These are phyloP conservation scores for Ceyx cyanopectus DNA, from an alignment of 2,113 vertebrate species.

Conservation along the genomic window DNA sequence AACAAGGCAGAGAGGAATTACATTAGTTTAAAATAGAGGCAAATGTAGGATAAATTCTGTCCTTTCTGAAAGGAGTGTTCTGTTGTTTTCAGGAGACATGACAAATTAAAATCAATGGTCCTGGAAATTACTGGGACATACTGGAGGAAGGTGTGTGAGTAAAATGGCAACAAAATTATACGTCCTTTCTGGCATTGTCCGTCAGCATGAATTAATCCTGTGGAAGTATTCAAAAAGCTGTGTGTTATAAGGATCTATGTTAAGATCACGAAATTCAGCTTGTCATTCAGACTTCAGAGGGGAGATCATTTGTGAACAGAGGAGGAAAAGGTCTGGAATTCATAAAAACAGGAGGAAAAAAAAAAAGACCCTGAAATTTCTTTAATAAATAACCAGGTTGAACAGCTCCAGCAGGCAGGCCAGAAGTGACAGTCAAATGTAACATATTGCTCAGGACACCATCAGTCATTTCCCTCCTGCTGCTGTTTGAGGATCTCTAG, in stretches of 20 bases:
- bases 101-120: background rate
- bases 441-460: conserved; percentile 17
- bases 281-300: conserved; percentile 44
- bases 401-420: conserved; percentile 27
- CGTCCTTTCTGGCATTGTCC: background rate
- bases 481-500: conserved; percentile 30
- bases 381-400: background rate
- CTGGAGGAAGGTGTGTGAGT: background rate
- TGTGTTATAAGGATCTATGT: background rate
- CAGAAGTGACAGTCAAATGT: conserved; percentile 30
- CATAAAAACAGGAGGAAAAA: background rate
- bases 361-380: background rate
- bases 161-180: conserved; percentile 1
- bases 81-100: background rate
- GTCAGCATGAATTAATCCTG: background rate
- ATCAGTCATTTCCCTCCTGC: conserved; percentile 15
- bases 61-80: background rate
- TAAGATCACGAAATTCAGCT: conserved; percentile 28
- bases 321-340: conserved; percentile 50
- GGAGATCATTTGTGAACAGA: background rate
- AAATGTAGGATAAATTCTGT: background rate
- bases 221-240: background rate
- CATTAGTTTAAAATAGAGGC: conserved; percentile 13
- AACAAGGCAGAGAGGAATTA: background rate
- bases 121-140: background rate